Percentiles rank a stretch among this genome's conserved stretches.
Evolutionary conservation across 2,113 vertebrate genomes (phyloP).

Genomic region (Grantiella picta): DNA sequence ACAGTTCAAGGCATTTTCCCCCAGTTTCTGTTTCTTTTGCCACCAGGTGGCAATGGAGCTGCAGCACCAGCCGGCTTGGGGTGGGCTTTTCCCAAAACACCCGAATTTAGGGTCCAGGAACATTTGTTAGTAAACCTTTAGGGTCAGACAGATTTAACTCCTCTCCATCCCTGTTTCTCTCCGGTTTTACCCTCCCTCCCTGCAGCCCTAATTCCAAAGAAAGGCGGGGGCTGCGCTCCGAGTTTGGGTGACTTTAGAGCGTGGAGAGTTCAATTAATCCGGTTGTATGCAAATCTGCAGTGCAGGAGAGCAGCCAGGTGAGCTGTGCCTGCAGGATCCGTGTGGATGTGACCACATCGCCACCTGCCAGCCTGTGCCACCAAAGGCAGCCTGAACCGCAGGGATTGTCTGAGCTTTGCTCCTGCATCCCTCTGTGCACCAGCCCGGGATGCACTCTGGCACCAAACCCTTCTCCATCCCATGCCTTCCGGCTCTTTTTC

Average conservation of each 20-base stretch:
- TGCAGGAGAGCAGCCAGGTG: rapidly evolving
- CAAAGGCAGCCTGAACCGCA: neutral
- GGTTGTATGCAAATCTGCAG: rapidly evolving
- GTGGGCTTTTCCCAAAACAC: neutral
- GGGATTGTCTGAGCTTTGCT: too few relatives aligned
- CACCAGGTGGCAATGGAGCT: slow-evolving; percentile 41
- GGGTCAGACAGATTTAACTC: neutral
- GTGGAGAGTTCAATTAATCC: rapidly evolving
- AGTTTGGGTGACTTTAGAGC: neutral
- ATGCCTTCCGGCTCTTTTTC: neutral
- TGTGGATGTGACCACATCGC: neutral
- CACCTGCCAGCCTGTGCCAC: neutral
- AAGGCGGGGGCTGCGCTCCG: neutral
- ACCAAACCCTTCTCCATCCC: rapidly evolving
- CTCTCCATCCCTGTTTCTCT: neutral
- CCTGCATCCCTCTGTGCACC: neutral
- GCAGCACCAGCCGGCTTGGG: rapidly evolving
- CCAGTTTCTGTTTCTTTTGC: neutral
- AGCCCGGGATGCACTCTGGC: neutral
- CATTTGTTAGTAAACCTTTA: rapidly evolving
- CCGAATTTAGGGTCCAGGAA: rapidly evolving
- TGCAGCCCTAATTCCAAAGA: neutral
- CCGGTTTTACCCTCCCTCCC: neutral
- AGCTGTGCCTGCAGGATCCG: rapidly evolving
- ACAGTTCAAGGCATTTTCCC: neutral